These are phyloP conservation scores for Leptoteleia sp. DNA, from an alignment of 1,140 invertebrate genomes.

Conservation along the genomic window DNA sequence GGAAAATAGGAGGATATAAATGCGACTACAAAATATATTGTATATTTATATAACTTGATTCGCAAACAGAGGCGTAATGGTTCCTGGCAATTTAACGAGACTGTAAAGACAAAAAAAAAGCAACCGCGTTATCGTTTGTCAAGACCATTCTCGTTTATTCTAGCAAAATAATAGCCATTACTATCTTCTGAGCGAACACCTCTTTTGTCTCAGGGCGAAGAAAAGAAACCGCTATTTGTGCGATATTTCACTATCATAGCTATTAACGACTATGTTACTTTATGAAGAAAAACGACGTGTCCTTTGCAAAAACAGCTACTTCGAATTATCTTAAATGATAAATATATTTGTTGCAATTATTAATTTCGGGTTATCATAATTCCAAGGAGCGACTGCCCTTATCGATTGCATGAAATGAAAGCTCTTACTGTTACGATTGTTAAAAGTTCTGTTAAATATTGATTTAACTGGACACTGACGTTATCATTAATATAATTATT, in stretches of 20 bases:
- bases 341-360: slow-evolving; percentile 11
- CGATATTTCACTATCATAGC: slow-evolving; percentile 68
- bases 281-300: slow-evolving; percentile 62
- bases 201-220: slow-evolving; percentile 63
- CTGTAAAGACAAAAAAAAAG: slow-evolving; percentile 57
- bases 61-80: slow-evolving; percentile 62
- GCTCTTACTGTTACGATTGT: too few relatives aligned
- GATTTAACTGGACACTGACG: too few relatives aligned
- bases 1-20: slow-evolving; percentile 45
- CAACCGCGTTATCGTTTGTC: slow-evolving; percentile 65
- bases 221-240: slow-evolving; percentile 64
- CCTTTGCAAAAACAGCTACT: slow-evolving; percentile 32
- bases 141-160: slow-evolving; percentile 65
- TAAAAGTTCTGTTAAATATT: too few relatives aligned
- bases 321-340: slow-evolving; percentile 52
- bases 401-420: too few relatives aligned
- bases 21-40: slow-evolving; percentile 29
- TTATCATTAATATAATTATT: too few relatives aligned
- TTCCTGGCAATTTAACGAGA: slow-evolving; percentile 64
- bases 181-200: slow-evolving; percentile 66
- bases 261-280: slow-evolving; percentile 63
- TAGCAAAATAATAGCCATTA: slow-evolving; percentile 69
- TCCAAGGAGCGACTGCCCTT: too few relatives aligned
- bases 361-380: too few relatives aligned
- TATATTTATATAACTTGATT: slow-evolving; percentile 62